These are phyloP conservation scores for Argyrosomus regius DNA, from an alignment of 2,797 vertebrate genomes.

Conservation along the genomic window DNA sequence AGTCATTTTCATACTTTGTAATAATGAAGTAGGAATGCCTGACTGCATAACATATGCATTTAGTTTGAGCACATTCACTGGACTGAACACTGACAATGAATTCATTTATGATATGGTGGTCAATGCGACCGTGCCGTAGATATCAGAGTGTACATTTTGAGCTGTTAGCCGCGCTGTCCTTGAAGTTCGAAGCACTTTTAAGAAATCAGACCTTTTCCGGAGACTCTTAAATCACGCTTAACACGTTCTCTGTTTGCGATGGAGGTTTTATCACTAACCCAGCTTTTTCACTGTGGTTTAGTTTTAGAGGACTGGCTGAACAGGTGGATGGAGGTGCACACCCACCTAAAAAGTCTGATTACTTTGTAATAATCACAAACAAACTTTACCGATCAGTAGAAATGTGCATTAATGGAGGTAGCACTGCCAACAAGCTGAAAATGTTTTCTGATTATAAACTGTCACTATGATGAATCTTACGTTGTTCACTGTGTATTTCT, in stretches of 20 bases:
- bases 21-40: slow-evolving; percentile 65
- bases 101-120: slow-evolving; percentile 7
- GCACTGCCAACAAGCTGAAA: neutral
- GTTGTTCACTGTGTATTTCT: neutral
- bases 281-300: neutral
- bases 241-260: neutral
- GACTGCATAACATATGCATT: slow-evolving; percentile 38
- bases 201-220: neutral
- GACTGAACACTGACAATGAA: slow-evolving; percentile 17
- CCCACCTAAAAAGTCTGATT: neutral
- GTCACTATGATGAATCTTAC: neutral
- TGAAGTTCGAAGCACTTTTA: neutral
- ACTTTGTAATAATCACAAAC: neutral
- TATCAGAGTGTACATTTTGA: neutral
- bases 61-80: slow-evolving; percentile 44
- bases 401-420: neutral
- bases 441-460: neutral
- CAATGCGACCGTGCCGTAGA: slow-evolving; percentile 2
- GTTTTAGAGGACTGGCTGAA: neutral
- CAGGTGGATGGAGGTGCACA: neutral
- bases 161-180: neutral
- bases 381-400: too few species aligned
- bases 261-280: neutral
- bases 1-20: slow-evolving; percentile 68
- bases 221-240: too few species aligned